Conservation (phyloP, 2,797 vertebrate species). For the Xiphophorus birchmanni region DNA sequence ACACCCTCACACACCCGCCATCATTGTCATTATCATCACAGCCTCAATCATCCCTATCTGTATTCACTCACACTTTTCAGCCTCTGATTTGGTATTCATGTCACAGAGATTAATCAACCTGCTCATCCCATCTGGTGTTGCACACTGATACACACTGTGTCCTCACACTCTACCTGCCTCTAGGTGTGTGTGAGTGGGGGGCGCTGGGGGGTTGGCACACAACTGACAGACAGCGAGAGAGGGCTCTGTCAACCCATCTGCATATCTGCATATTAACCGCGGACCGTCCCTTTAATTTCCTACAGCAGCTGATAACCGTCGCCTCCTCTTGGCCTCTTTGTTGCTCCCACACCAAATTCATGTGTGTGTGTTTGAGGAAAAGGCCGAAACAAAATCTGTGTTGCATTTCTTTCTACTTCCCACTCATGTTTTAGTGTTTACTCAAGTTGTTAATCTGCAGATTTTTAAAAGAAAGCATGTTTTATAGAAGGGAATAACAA, state of each 20-base stretch:
- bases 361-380: not conserved
- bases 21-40: slow-evolving; percentile 14
- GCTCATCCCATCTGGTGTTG: slow-evolving; percentile 25
- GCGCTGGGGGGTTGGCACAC: slow-evolving; percentile 1
- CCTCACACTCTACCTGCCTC: slow-evolving; percentile 17
- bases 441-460: not conserved
- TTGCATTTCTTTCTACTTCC: not conserved
- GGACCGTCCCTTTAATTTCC: slow-evolving; percentile 75
- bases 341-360: slow-evolving; percentile 12
- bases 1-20: not conserved
- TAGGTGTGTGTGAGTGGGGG: slow-evolving; percentile 16
- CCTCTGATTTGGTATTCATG: slow-evolving; percentile 52
- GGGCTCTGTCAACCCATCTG: slow-evolving; percentile 57
- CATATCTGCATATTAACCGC: slow-evolving; percentile 71
- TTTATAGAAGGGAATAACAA: no score
- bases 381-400: not conserved
- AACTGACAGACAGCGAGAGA: slow-evolving; percentile 35
- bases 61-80: slow-evolving; percentile 16
- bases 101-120: slow-evolving; percentile 56
- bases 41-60: slow-evolving; percentile 13
- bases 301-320: slow-evolving; percentile 65
- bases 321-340: slow-evolving; percentile 42
- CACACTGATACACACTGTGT: slow-evolving; percentile 29
- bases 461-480: not conserved
- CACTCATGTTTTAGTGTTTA: not conserved